These are phyloP conservation scores for Pharmacophagus antenor DNA, from an alignment of 2,888 invertebrate species.

Conservation along the genomic window DNA sequence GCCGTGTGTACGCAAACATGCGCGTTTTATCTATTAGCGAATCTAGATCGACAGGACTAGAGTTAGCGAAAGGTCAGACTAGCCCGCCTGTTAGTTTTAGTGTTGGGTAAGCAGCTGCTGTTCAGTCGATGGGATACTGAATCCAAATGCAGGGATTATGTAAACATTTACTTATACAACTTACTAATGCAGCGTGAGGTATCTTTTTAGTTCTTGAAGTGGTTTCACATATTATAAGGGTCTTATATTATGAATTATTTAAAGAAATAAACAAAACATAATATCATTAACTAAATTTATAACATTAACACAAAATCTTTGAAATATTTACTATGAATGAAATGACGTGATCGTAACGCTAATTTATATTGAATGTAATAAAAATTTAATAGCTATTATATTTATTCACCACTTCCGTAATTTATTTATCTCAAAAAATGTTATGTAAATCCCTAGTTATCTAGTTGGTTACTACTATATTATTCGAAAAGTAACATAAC, in stretches of 20 bases:
- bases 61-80: constrained; percentile 70
- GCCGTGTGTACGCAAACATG: constrained; percentile 44
- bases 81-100: constrained; percentile 53
- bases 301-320: too few species aligned
- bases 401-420: not conserved
- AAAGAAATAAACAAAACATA: not conserved
- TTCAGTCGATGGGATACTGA: constrained; percentile 36
- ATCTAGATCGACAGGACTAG: constrained; percentile 65
- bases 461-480: too few species aligned
- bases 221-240: not conserved
- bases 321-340: too few species aligned
- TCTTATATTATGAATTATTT: constrained; percentile 15
- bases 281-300: too few species aligned
- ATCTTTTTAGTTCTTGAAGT: constrained; percentile 11
- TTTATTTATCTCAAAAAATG: not conserved
- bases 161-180: constrained; percentile 23
- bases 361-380: too few species aligned
- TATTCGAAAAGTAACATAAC: too few species aligned
- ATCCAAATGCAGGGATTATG: constrained; percentile 32
- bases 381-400: too few species aligned
- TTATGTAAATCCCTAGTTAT: not conserved
- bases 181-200: constrained; percentile 13
- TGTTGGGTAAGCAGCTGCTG: constrained; percentile 44
- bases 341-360: too few species aligned
- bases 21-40: constrained; percentile 55